Percentiles rank a stretch among this genome's conserved stretches.
These are phyloP conservation scores for Limnephilus lunatus DNA, from an alignment of 2,888 invertebrate genomes.

Conservation along the genomic window DNA sequence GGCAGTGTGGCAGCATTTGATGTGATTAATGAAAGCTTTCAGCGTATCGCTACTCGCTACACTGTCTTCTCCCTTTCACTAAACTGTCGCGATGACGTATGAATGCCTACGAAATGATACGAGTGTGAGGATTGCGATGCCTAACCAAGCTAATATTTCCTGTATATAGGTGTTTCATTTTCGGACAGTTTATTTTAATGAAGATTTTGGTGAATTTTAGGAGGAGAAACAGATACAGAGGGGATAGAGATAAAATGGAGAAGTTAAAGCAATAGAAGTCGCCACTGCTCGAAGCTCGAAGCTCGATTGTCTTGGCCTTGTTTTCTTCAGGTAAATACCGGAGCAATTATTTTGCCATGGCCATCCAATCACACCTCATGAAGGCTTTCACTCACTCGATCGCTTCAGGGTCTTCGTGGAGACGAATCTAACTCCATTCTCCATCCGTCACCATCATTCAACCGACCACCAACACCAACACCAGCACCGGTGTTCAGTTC, in stretches of 20 bases:
- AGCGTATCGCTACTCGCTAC: background rate
- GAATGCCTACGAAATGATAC: too few relatives aligned
- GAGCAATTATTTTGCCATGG: slow-evolving; percentile 54
- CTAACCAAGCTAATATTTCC: slow-evolving; percentile 9
- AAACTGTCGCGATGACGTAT: background rate
- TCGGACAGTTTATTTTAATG: slow-evolving; percentile 55
- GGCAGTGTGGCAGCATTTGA: background rate
- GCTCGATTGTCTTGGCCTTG: slow-evolving; percentile 47
- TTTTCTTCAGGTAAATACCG: slow-evolving; percentile 57
- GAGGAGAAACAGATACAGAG: slow-evolving; percentile 49
- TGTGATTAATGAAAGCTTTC: slow-evolving; percentile 44
- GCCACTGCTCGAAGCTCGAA: slow-evolving; percentile 46
- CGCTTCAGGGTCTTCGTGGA: slow-evolving; percentile 1
- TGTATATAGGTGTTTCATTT: background rate
- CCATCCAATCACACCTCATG: slow-evolving; percentile 52
- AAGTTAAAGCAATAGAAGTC: slow-evolving; percentile 51
- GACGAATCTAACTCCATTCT: slow-evolving; percentile 16
- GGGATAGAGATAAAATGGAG: slow-evolving; percentile 41
- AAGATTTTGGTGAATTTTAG: slow-evolving; percentile 59
- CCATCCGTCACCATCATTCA: background rate
- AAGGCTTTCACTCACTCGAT: slow-evolving; percentile 46
- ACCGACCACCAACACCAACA: background rate
- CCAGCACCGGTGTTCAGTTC: background rate
- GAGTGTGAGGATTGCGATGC: background rate
- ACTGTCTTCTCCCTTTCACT: background rate